Evolutionary conservation across 92 coral and sea anemone genomes (phyloP).

Genomic region (Palythoa grandiflora): DNA sequence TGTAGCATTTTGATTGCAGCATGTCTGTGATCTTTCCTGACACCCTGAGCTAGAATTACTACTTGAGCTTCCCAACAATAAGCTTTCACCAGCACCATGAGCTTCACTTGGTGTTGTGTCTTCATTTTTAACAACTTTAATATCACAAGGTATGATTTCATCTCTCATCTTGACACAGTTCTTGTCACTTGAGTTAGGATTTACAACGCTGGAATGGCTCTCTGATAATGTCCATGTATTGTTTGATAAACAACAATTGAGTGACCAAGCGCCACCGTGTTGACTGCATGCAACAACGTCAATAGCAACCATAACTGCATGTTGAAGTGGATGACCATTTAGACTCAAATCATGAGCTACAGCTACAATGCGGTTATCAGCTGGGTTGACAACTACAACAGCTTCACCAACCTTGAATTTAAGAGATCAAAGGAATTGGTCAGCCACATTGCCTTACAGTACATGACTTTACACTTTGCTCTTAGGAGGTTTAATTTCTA

Average conservation of each 20-base stretch:
- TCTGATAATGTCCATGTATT: slow-evolving; percentile 64
- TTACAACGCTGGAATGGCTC: neutral
- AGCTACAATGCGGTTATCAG: slow-evolving; percentile 69
- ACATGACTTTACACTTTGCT: too few species aligned
- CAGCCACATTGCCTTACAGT: too few species aligned
- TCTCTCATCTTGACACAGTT: neutral
- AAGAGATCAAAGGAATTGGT: neutral
- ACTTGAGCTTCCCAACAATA: neutral
- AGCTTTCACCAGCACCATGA: neutral
- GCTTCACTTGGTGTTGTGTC: neutral
- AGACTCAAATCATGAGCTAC: slow-evolving; percentile 77
- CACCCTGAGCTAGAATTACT: neutral
- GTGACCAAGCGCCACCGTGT: slow-evolving; percentile 88
- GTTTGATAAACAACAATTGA: slow-evolving; percentile 52
- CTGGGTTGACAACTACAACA: slow-evolving; percentile 86
- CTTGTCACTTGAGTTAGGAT: neutral
- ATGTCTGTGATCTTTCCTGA: neutral
- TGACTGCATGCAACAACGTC: slow-evolving; percentile 93
- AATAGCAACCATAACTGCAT: slow-evolving; percentile 92
- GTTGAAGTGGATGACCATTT: slow-evolving; percentile 91
- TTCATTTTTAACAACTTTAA: neutral
- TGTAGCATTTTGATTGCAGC: neutral
- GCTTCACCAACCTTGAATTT: slow-evolving; percentile 67
- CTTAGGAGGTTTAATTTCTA: too few species aligned
- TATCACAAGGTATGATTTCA: neutral